Evolutionary conservation across 2,888 invertebrate species (phyloP), one percentile per base, ranked within the genome.

Genomic region (Mesochorus sp.): DNA sequence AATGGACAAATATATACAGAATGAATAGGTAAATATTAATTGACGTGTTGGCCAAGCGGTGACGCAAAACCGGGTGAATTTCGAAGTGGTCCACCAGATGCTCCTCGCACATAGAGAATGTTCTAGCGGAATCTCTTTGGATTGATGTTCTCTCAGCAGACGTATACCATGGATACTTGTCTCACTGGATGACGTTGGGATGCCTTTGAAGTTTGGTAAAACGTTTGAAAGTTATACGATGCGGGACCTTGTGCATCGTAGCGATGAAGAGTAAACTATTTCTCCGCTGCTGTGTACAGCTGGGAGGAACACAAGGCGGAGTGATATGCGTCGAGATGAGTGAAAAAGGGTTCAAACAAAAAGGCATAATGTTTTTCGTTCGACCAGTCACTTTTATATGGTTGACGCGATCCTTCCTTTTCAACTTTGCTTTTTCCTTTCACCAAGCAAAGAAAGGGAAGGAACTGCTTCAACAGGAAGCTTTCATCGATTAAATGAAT

Each of bases 191-290:
- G 61, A 61, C 42, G 34, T 10, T 8, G n/a, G 6, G n/a, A 47
- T 44, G 34, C 12, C 74, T 75, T 75, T 75, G 67, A 75, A 68
- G 67, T 61, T 8, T 17, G 42, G 0, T n/a, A 68, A 75, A 67
- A 67, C 57, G 57, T 49, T 64, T 57, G 39, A 55, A 62, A 47
- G 31, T 57, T 28, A 28, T 24, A 57, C 21, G 24, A 51, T 12
- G 53, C 8, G 39, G 49, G 49, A 5, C 8, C 44, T 44, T 34
- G 44, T 12, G 1, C 34, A 17, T 17, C 19, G 37, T 10, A 26
- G n/a, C 1, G 31, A 6, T 10, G 64, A 31, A 19, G 31, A 64
- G 12, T 3, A 14, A 10, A 44, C 12, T 47, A n/a, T n/a, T n/a
- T n/a, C n/a, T n/a, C n/a, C n/a, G n/a, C n/a, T n/a, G n/a, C n/a